A percentile compares a stretch with the other conserved stretches of the same genome.
These are phyloP conservation scores for Esox masquinongy DNA, from an alignment of 2,797 vertebrate genomes.

Conservation along the genomic window DNA sequence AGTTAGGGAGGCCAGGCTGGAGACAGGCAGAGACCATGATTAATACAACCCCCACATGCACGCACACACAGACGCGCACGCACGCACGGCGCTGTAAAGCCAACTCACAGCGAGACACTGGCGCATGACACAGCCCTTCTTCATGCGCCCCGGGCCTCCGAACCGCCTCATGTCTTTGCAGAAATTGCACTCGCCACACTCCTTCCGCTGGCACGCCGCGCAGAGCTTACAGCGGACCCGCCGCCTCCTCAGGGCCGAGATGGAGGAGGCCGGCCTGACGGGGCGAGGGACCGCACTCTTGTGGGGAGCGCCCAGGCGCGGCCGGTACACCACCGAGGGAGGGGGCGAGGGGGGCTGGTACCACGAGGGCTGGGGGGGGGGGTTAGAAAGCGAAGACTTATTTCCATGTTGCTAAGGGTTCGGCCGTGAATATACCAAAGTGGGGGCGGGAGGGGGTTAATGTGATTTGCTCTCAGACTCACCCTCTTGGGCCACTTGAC, in stretches of 20 bases:
- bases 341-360: conserved; percentile 67
- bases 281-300: conserved; percentile 43
- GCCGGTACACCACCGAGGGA: conserved; percentile 61
- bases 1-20: conserved; percentile 91
- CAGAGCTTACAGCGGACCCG: conserved; percentile 93
- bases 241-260: conserved; percentile 77
- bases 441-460: neutral
- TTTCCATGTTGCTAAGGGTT: neutral
- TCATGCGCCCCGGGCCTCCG: conserved; percentile 93
- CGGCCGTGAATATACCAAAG: no score
- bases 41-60: neutral
- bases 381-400: neutral
- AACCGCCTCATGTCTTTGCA: conserved; percentile 98
- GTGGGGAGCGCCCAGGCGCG: conserved; percentile 58
- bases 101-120: conserved; percentile 90
- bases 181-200: conserved; percentile 92
- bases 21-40: neutral
- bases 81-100: no score
- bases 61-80: neutral
- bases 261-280: conserved; percentile 61
- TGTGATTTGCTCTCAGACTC: conserved; percentile 25
- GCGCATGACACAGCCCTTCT: conserved; percentile 90
- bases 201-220: conserved; percentile 87
- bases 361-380: conserved; percentile 71
- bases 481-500: conserved; percentile 95